Base-by-base conservation (phyloP, 2,797 vertebrate species). In the Morelia viridis region DNA sequence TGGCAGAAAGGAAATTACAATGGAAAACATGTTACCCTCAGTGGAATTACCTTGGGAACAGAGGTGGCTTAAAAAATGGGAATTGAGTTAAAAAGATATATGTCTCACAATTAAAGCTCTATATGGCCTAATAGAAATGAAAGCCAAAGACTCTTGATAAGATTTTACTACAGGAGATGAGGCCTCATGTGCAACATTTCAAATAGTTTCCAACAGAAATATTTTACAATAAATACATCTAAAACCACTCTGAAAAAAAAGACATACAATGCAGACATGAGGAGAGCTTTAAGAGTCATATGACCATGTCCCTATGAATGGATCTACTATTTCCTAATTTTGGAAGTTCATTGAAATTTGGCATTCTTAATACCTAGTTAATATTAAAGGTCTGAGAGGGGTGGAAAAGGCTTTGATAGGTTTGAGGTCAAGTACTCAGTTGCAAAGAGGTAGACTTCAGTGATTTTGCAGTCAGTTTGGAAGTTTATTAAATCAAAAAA, bases 171-270 rank as follows among this genome's bases (percentile, higher is more conserved):
- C 53, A 76, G 22, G 57, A 87, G 35, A 15, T 31, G 35, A 10
- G 90, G 31, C 60, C 19, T 80, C 68, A 62, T 5, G 12, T 61
- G n/a, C 53, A 85, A 31, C 26, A 28, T 68, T 65, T 92, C 19
- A 68, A 56, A n/a, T 24, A 41, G 35, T 61, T 61, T 90, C 89
- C 84, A 90, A 35, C 24, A 76, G 26, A 50, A 50, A 71, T 68
- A 9, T 17, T 31, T 71, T 61, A 53, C 61, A 85, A 62, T 76
- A 90, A 85, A 89, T 89, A 12, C n/a, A 62, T 92, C 50, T 89
- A 92, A 85, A 46, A 24, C 26, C 31, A 57, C 60, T 53, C 19
- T 90, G 50, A 35, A 41, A 41, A 58, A 62, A 71, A 35, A 26
- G 1, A 35, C 13, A 41, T 41, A 41, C 50, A 41, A 89, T 84